A percentile compares a stretch with the other conserved stretches of the same genome.
Evolutionary conservation across 2,797 vertebrate species (phyloP).

Genomic region (Aldrovandia affinis): DNA sequence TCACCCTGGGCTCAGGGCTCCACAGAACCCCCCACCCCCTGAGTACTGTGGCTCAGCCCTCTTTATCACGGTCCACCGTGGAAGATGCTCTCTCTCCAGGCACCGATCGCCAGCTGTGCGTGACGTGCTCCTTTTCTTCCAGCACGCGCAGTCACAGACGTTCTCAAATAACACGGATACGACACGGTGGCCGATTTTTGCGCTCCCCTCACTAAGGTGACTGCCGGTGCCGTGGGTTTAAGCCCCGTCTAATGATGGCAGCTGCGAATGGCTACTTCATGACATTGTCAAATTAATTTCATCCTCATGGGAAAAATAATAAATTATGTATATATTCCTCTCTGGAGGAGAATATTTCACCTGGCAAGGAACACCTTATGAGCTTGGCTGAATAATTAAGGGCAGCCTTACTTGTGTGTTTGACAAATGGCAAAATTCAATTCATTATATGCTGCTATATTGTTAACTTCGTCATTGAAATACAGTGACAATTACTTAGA

Average conservation of each 20-base stretch:
- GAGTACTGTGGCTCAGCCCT: background rate
- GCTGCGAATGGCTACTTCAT: background rate
- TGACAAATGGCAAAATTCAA: background rate
- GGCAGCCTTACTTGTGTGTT: background rate
- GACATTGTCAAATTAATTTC: background rate
- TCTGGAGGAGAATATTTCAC: background rate
- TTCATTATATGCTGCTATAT: background rate
- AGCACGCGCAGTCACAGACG: background rate
- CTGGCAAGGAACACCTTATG: background rate
- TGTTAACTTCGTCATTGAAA: background rate
- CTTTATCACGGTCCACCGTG: background rate
- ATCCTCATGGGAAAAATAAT: background rate
- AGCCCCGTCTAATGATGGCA: background rate
- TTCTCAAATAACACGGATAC: background rate
- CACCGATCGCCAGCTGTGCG: background rate
- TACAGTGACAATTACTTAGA: background rate
- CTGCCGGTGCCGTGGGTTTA: background rate
- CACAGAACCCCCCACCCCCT: background rate
- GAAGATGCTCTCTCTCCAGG: background rate
- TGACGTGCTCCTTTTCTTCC: background rate
- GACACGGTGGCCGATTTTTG: background rate
- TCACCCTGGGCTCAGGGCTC: background rate
- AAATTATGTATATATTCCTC: background rate
- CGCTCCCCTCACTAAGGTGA: background rate
- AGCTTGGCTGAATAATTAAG: background rate